Evolutionary conservation across 2,888 invertebrate species (phyloP), one percentile per base, ranked within the genome.

Genomic region (Colletes collaris): DNA sequence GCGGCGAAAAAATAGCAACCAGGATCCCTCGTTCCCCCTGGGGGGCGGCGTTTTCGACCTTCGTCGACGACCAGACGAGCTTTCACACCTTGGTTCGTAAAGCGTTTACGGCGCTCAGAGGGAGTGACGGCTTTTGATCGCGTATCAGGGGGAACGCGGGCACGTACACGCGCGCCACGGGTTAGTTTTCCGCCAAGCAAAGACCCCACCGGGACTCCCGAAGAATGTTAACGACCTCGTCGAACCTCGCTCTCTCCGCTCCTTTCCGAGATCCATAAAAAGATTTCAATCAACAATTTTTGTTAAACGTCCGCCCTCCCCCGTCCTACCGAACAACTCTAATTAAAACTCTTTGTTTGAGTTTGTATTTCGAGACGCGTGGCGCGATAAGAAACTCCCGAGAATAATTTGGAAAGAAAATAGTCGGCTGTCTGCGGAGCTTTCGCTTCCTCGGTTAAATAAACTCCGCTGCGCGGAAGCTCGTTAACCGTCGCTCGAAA

Each of bases 81-180:
- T 66, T 64, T 67, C 66, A 16, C 73, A 46, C 74, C 59, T 52
- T 55, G 65, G 46, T 46, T 60, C 55, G 62, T 67, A 13, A 60
- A 64, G 68, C 70, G 83, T 82, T 83, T 79, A 74, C 69, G 58
- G 44, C 55, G 63, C 49, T 58, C 40, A 56, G 40, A 75, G 58
- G 65, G 59, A 40, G 67, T 27, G 56, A 60, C 44, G 50, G 71
- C 44, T 76, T 76, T 70, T 81, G 69, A 81, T 65, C 40, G 79
- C 19, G 35, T 11, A 35, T 4, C 56, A 8, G 37, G 37, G 40
- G n/a, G 55, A 65, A 16, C 37, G 44, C n/a, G 44, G 6, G 19
- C 59, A 35, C 13, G 35, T 50, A 46, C 53, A 16, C 64, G 52
- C 40, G 27, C 16, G 4, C 11, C 2, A 19, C 16, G 27, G 56